These are phyloP conservation scores for Belgica antarctica DNA, from an alignment of 2,888 invertebrate genomes.

Conservation along the genomic window DNA sequence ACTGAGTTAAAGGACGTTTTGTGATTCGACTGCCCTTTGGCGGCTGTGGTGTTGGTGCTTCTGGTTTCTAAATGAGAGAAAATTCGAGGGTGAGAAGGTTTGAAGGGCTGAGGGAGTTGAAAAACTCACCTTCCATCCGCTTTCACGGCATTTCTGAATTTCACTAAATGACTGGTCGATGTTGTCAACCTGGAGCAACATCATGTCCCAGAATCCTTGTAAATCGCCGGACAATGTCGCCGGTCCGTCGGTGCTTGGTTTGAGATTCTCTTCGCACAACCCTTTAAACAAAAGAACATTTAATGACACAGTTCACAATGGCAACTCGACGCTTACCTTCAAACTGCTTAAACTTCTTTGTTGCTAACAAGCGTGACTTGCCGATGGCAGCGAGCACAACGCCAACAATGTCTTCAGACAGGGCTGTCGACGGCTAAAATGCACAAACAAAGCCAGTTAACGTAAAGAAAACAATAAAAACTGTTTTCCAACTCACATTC, in stretches of 20 bases:
- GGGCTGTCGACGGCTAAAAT: constrained; percentile 53
- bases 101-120: background rate
- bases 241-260: constrained; percentile 72
- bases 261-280: constrained; percentile 65
- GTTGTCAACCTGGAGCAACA: constrained; percentile 84
- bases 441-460: constrained; percentile 43
- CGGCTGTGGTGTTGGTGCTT: constrained; percentile 45
- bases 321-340: constrained; percentile 60
- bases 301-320: constrained; percentile 46
- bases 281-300: constrained; percentile 55
- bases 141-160: constrained; percentile 62
- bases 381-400: constrained; percentile 84
- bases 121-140: constrained; percentile 65
- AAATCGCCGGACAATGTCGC: constrained; percentile 87
- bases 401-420: constrained; percentile 78
- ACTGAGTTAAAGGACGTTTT: constrained; percentile 47
- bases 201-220: constrained; percentile 98
- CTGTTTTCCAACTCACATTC: constrained; percentile 48
- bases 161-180: constrained; percentile 76
- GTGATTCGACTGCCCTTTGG: constrained; percentile 47
- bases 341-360: constrained; percentile 95
- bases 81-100: background rate
- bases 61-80: constrained; percentile 47
- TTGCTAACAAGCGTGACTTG: constrained; percentile 82
- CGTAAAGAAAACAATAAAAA: constrained; percentile 13